A percentile compares a stretch with the other conserved stretches of the same genome.
phyloP scores from a whole-genome alignment of 1,140 invertebrate species.

The Drosophila takahashii region DNA sequence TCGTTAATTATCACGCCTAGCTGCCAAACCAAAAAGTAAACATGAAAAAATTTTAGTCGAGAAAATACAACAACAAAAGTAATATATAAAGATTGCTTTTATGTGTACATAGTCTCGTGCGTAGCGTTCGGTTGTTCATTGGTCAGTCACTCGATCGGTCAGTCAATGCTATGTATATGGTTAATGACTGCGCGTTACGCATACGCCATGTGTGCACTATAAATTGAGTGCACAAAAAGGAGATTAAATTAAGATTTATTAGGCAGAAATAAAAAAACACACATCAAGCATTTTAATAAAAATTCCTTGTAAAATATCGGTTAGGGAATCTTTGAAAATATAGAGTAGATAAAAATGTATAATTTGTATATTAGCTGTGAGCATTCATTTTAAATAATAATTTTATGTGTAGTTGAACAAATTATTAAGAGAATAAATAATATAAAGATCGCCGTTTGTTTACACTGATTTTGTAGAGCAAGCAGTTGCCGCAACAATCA shows the following conservation, averaged over 20 bases:
- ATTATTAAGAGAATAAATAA: slow-evolving; percentile 5
- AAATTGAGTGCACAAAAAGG: neutral
- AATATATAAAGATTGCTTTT: slow-evolving; percentile 30
- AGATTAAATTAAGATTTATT: neutral
- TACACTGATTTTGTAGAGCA: slow-evolving; percentile 39
- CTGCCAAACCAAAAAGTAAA: slow-evolving; percentile 51
- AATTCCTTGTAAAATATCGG: neutral
- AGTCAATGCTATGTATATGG: slow-evolving; percentile 37
- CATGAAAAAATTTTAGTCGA: slow-evolving; percentile 22
- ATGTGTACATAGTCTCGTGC: slow-evolving; percentile 49
- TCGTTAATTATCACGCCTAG: slow-evolving; percentile 78
- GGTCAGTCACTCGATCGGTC: slow-evolving; percentile 37
- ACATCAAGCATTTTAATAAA: neutral
- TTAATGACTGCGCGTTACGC: slow-evolving; percentile 28
- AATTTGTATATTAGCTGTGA: no score
- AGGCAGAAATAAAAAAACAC: neutral
- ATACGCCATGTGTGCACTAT: slow-evolving; percentile 36
- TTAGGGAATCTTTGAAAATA: no score
- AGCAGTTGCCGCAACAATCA: slow-evolving; percentile 20
- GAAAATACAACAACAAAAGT: slow-evolving; percentile 23
- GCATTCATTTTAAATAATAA: neutral
- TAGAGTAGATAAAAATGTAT: no score
- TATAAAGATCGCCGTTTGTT: slow-evolving; percentile 32
- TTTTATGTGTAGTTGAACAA: neutral
- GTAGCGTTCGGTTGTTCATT: slow-evolving; percentile 44